Evolutionary conservation across 2,888 invertebrate species (phyloP), one percentile per base, ranked within the genome.

Genomic region (Tortricodes alternella): DNA sequence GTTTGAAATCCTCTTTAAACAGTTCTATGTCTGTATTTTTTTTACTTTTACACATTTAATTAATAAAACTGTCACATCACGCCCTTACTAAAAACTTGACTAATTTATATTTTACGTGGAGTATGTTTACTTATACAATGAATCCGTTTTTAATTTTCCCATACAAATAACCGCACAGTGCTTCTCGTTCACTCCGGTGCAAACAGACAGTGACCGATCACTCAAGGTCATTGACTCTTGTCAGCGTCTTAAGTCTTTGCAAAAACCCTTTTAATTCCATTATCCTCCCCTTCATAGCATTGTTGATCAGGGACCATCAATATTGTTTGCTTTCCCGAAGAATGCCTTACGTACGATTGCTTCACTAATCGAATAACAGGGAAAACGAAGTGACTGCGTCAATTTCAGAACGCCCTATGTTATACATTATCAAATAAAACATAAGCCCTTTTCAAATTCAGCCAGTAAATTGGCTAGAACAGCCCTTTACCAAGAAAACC

Each of bases 231-330:
- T n/a, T n/a, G n/a, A n/a, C n/a, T n/a, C n/a, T n/a, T n/a, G n/a
- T n/a, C n/a, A n/a, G n/a, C 4, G 37, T 18, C 18, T n/a, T 35
- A 35, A 9, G 15, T 15, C 15, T 34, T 16, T n/a, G n/a, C n/a
- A n/a, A n/a, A 18, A 18, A 15, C 41, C 15, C 13, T 21, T 27
- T 39, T 23, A 21, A 15, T 41, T 41, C 23, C 15, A 23, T 5
- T 24, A 41, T 41, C 15, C 23, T 8, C 16, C 15, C n/a, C 41
- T 6, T 24, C 16, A 29, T 16, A 37, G 37, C 24, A 19, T 23
- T 21, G 21, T 55, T 48, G 15, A 41, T 48, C 41, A 48, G 34
- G 34, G 41, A 48, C 34, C 39, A 48, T 53, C 24, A 24, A 48
- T 55, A 55, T 34, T 32, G 23, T 16, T 48, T 34, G 24, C 34